Conservation (phyloP, 2,113 vertebrate species). For the Siniperca knerii region DNA sequence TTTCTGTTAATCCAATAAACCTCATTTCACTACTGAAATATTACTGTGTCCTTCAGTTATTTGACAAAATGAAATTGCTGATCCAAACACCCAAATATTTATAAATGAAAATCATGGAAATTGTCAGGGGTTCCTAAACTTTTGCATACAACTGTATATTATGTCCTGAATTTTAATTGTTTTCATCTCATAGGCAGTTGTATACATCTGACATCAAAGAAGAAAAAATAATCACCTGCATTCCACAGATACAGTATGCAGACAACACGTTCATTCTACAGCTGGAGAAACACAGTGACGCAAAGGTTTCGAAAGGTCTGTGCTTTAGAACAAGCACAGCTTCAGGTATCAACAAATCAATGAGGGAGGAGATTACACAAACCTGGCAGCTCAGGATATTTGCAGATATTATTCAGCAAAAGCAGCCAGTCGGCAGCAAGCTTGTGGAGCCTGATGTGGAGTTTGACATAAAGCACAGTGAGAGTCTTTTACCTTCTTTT, state of each 20-base stretch:
- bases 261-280: constrained; percentile 21
- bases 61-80: no score
- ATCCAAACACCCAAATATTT: no score
- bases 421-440: background rate
- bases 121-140: no score
- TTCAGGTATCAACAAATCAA: constrained; percentile 50
- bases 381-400: constrained; percentile 37
- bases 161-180: background rate
- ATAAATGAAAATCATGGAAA: no score
- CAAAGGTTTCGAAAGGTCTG: constrained; percentile 6
- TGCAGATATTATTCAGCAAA: constrained; percentile 5
- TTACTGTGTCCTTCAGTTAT: no score
- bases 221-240: constrained; percentile 16
- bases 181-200: background rate
- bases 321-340: constrained; percentile 27
- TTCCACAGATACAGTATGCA: constrained; percentile 21
- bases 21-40: no score
- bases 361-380: constrained; percentile 15
- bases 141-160: no score
- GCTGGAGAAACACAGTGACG: background rate
- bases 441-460: constrained; percentile 3
- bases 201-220: background rate
- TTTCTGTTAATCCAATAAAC: no score
- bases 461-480: background rate
- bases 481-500: constrained; percentile 91